These are phyloP conservation scores for Drosophila santomea DNA, from an alignment of 1,140 invertebrate genomes.

Conservation along the genomic window DNA sequence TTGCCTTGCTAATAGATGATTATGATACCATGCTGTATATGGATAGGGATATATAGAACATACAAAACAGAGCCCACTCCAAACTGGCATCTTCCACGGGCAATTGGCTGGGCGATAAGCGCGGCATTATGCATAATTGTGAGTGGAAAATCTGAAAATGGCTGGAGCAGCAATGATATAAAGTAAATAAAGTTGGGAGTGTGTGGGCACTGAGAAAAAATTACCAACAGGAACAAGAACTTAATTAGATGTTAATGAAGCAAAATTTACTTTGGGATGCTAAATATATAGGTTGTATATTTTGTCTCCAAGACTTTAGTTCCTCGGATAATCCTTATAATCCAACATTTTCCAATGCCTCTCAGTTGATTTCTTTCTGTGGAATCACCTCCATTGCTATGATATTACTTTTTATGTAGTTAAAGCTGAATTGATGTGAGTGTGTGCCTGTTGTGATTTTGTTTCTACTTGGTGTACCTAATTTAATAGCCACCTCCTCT, in stretches of 20 bases:
- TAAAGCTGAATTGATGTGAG: conserved; percentile 57
- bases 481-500: conserved; percentile 14
- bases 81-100: conserved; percentile 13
- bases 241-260: no score
- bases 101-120: conserved; percentile 57
- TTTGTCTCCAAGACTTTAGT: no score
- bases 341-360: no score
- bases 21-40: conserved; percentile 33
- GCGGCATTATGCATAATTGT: conserved; percentile 73
- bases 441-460: conserved; percentile 47
- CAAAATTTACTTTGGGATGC: no score
- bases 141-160: conserved; percentile 67
- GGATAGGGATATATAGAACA: conserved; percentile 8
- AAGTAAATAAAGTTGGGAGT: conserved; percentile 28
- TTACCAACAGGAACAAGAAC: no score
- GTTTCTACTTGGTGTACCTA: conserved; percentile 8
- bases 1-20: conserved; percentile 75
- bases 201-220: background rate
- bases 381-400: conserved; percentile 14
- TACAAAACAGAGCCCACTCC: conserved; percentile 1
- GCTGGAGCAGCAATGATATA: conserved; percentile 20
- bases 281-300: no score
- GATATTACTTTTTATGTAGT: conserved; percentile 71
- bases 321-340: no score
- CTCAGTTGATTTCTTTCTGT: background rate